phyloP scores from a whole-genome alignment of 2,888 invertebrate species.

The Harpalus rufipes region DNA sequence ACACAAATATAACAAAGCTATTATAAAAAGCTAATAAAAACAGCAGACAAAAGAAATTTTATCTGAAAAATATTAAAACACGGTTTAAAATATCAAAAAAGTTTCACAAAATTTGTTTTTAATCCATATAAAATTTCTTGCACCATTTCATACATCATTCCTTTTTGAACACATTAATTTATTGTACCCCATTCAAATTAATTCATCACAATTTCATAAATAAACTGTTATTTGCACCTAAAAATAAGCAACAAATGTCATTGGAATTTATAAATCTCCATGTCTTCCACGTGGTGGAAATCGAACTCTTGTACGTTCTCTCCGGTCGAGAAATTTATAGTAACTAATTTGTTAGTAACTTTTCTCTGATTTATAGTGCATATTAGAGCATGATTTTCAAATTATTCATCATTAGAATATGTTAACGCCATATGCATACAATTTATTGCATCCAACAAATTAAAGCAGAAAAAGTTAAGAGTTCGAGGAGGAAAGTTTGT shows the following conservation, averaged over 20 bases:
- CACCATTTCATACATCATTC: not conserved
- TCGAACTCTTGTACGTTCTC: conserved; percentile 29
- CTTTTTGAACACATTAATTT: not conserved
- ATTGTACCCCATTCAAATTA: not conserved
- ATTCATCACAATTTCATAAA: not conserved
- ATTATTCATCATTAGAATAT: conserved; percentile 54
- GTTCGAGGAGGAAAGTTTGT: not conserved
- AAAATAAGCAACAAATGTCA: conserved; percentile 27
- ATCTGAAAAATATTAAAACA: not conserved
- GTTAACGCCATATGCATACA: conserved; percentile 52
- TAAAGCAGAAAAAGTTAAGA: not conserved
- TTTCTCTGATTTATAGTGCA: conserved; percentile 49
- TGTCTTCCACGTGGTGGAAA: conserved; percentile 25
- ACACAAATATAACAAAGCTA: not conserved
- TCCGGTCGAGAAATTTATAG: conserved; percentile 38
- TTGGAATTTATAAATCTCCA: conserved; percentile 19
- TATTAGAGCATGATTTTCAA: conserved; percentile 53
- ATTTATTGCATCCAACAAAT: conserved; percentile 36
- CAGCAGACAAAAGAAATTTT: not conserved
- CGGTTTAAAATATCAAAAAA: not conserved
- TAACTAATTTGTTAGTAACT: conserved; percentile 50
- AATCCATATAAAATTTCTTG: not conserved
- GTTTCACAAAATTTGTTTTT: not conserved
- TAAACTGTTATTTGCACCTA: not conserved
- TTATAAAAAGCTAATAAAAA: not conserved